These are phyloP conservation scores for Nylanderia fulva DNA, from an alignment of 1,140 invertebrate species.

Conservation along the genomic window DNA sequence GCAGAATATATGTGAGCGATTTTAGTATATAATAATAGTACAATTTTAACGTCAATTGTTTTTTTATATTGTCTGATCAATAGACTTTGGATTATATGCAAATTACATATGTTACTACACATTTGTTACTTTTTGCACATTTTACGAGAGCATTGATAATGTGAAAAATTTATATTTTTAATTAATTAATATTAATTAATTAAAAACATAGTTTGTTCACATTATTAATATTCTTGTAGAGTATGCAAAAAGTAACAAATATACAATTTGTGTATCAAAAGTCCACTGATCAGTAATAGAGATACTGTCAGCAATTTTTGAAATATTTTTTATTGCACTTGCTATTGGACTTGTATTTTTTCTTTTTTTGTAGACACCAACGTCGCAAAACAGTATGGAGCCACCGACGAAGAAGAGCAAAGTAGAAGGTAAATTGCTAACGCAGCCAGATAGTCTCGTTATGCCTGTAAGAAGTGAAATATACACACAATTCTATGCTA, in stretches of 20 bases:
- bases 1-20: too few relatives aligned
- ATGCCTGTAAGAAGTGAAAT: slow-evolving; percentile 65
- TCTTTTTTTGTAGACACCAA: slow-evolving; percentile 71
- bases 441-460: slow-evolving; percentile 63
- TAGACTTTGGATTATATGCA: too few relatives aligned
- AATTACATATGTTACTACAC: too few relatives aligned
- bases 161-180: too few relatives aligned
- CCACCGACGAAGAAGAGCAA: slow-evolving; percentile 80
- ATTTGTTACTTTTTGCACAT: too few relatives aligned
- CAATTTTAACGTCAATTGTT: neutral
- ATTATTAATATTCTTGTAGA: too few relatives aligned
- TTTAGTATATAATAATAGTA: slow-evolving; percentile 19
- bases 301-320: neutral
- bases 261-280: too few relatives aligned
- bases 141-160: too few relatives aligned
- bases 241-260: too few relatives aligned
- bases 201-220: too few relatives aligned
- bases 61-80: too few relatives aligned
- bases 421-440: slow-evolving; percentile 84
- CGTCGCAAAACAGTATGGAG: slow-evolving; percentile 77
- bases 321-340: neutral
- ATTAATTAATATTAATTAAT: too few relatives aligned
- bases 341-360: neutral
- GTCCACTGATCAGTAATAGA: neutral
- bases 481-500: slow-evolving; percentile 71